Conservation (phyloP, 2,888 invertebrate genomes). For the Tipula vernalis region DNA sequence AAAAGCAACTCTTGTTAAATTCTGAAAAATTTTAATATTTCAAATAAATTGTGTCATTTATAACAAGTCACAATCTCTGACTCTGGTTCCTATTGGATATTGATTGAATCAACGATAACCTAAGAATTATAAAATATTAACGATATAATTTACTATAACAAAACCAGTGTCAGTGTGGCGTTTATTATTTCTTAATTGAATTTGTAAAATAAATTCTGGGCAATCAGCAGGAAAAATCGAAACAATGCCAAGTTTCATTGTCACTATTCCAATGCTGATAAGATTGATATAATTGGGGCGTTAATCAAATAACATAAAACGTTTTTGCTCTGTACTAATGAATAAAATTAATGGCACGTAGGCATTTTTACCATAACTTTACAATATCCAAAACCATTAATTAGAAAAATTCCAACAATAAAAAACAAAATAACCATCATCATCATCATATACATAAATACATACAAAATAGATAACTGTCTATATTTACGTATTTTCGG, state of each 20-base stretch:
- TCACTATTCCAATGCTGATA: background rate
- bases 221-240: background rate
- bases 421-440: background rate
- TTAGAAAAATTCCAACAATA: background rate
- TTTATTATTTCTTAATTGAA: no score
- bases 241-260: background rate
- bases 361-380: background rate
- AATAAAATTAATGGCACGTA: background rate
- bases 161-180: no score
- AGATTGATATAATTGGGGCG: background rate
- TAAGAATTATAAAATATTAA: no score
- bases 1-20: no score
- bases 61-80: no score
- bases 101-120: no score
- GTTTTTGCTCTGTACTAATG: background rate
- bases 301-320: background rate
- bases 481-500: background rate
- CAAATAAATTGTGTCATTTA: no score
- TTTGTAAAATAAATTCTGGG: no score
- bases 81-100: no score
- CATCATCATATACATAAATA: background rate
- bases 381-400: background rate
- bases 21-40: no score
- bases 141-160: no score
- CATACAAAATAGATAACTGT: background rate